phyloP scores from a whole-genome alignment of 2,113 vertebrate genomes.

The Bubo blakistoni region DNA sequence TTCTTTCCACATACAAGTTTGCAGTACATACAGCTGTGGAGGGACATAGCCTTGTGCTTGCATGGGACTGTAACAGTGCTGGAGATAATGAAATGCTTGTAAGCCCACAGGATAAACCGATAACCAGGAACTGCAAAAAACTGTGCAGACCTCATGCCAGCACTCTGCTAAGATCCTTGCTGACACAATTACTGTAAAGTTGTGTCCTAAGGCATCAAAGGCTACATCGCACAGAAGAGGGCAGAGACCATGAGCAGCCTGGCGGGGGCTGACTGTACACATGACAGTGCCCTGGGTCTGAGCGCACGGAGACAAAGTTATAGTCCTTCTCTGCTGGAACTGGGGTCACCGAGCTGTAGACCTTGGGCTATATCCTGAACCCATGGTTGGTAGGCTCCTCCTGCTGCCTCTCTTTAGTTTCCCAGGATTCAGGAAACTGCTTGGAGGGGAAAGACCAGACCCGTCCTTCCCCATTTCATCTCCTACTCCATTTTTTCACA shows the following conservation, averaged over 20 bases:
- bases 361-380: neutral
- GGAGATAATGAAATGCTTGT: neutral
- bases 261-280: neutral
- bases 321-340: neutral
- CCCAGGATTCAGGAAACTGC: neutral
- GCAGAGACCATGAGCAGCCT: neutral
- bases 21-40: too few relatives aligned
- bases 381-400: accelerated
- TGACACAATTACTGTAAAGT: neutral
- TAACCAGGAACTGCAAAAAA: neutral
- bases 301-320: neutral
- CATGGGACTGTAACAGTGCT: neutral
- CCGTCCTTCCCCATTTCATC: neutral
- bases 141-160: neutral
- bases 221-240: accelerated
- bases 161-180: neutral
- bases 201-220: neutral
- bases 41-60: accelerated
- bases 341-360: neutral
- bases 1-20: neutral
- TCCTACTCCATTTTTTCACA: neutral
- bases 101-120: neutral
- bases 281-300: accelerated
- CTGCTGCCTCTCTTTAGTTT: neutral
- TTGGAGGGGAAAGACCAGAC: neutral